Base-by-base conservation (phyloP, 2,888 invertebrate genomes). In the Hofmannophila pseudospretella region DNA sequence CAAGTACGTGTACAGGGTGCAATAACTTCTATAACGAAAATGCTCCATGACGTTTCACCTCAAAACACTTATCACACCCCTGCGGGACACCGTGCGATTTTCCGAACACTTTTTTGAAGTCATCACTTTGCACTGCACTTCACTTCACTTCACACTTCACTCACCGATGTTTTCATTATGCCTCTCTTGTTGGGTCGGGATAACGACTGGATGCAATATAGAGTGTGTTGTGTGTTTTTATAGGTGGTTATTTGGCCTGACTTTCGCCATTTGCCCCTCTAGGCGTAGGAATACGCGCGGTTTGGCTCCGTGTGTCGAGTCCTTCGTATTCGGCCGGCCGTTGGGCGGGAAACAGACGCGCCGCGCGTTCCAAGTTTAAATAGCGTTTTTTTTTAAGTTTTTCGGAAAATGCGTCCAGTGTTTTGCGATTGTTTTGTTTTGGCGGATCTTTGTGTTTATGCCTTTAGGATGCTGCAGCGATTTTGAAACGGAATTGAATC, bases 151-250 rank as follows among this genome's bases (percentile, higher is more conserved):
- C 56, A 41, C 50, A 54, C 56, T 39, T 57, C 70, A 84, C 86
- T 85, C 85, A 85, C 85, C 84, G 84, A 61, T 67, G 51, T 79
- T 74, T 72, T 85, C 85, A 85, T 85, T 53, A 63, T 82, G 82
- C 78, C 80, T 84, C 84, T 79, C 70, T 75, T 65, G 72, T 67
- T 16, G 77, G 72, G 79, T 69, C 78, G 74, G 86, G 85, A 84
- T 66, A 73, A 67, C 79, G 68, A 86, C 86, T 86, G 85, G 86
- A 85, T 86, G 71, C 69, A 52, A 54, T 62, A 51, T 51, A 58
- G 52, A 53, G 59, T 49, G 74, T 64, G 81, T 64, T 67, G 69
- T 71, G 77, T 67, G 82, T 81, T 78, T 86, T 80, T 86, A 86
- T 86, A 86, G 79, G 76, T 81, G 77, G 76, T 74, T 84, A 77